Evolutionary conservation across 1,140 invertebrate genomes (phyloP).

Genomic region (Ceratina japonica): DNA sequence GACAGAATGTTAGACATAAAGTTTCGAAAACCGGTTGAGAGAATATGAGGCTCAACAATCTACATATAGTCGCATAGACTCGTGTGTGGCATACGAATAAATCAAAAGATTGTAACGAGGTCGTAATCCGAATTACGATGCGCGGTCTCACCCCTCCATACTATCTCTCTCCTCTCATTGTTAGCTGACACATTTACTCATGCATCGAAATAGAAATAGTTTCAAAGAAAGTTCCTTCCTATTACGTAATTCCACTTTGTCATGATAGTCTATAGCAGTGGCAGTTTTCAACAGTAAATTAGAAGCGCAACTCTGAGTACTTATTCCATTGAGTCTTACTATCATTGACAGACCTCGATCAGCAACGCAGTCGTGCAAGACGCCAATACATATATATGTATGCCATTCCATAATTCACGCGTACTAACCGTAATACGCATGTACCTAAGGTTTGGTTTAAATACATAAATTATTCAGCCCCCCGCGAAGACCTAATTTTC

Average conservation of each 20-base stretch:
- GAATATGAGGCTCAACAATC: constrained; percentile 20
- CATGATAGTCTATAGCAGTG: too few relatives aligned
- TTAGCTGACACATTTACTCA: too few relatives aligned
- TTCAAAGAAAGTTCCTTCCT: too few relatives aligned
- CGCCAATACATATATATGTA: too few relatives aligned
- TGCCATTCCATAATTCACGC: not conserved
- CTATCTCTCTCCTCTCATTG: not conserved
- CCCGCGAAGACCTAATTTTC: not conserved
- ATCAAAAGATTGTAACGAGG: constrained; percentile 3
- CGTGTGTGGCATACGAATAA: constrained; percentile 2
- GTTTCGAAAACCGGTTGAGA: constrained; percentile 31
- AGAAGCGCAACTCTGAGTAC: not conserved
- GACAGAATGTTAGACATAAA: constrained; percentile 6
- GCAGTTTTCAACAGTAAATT: not conserved
- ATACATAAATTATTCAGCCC: not conserved
- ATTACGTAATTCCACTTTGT: too few relatives aligned
- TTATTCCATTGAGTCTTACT: not conserved
- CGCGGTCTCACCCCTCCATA: not conserved
- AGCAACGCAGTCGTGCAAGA: not conserved
- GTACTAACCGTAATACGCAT: not conserved
- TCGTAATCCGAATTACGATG: constrained; percentile 5
- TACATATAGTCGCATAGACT: not conserved
- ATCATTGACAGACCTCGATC: not conserved
- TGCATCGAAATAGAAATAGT: too few relatives aligned
- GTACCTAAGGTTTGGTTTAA: not conserved